A percentile compares a stretch with the other conserved stretches of the same genome.
phyloP scores from a whole-genome alignment of 2,888 invertebrate species.

The Spodoptera littoralis region DNA sequence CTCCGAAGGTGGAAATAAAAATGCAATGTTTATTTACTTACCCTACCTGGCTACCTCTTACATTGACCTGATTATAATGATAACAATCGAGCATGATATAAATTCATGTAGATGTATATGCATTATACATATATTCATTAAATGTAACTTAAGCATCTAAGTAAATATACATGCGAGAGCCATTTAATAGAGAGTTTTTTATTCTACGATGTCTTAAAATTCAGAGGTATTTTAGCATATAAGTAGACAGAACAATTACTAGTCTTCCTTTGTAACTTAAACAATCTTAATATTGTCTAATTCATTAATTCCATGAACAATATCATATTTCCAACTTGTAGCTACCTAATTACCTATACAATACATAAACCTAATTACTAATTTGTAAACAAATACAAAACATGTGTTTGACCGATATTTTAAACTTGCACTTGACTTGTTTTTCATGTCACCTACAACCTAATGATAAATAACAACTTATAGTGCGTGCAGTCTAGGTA shows the following conservation, averaged over 20 bases:
- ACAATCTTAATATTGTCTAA: not conserved
- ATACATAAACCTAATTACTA: no score
- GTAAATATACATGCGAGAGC: no score
- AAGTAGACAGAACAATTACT: not conserved
- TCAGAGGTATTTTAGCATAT: not conserved
- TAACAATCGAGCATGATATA: no score
- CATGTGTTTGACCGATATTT: slow-evolving; percentile 27
- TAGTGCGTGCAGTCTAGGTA: slow-evolving; percentile 63
- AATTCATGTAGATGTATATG: no score
- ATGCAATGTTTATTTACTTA: no score
- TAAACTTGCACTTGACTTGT: slow-evolving; percentile 40
- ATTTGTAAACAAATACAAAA: no score
- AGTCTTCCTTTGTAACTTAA: not conserved
- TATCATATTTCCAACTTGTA: slow-evolving; percentile 1
- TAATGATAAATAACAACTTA: slow-evolving; percentile 57
- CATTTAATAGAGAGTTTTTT: no score
- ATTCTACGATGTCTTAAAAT: not conserved
- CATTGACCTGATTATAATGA: no score
- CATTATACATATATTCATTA: no score
- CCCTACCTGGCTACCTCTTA: not conserved
- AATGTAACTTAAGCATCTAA: no score
- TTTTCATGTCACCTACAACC: slow-evolving; percentile 64
- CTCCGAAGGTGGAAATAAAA: not conserved
- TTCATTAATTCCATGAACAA: slow-evolving; percentile 3
- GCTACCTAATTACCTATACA: no score